Conservation (phyloP, 2,797 vertebrate genomes). For the Sorex maritimensis region DNA sequence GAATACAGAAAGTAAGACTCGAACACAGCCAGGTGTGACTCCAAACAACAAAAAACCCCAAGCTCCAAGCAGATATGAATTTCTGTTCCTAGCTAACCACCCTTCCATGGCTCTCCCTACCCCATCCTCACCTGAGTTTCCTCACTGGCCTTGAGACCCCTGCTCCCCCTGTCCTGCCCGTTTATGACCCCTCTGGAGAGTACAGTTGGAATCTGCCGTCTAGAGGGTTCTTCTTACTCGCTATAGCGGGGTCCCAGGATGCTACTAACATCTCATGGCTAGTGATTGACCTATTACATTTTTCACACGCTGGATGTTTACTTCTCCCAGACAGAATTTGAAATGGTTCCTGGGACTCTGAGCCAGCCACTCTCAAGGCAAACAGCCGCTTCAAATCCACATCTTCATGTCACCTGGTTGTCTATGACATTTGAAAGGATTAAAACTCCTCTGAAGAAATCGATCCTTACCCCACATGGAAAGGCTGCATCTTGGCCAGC, state of each 20-base stretch:
- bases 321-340: constrained; percentile 8
- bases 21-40: too few relatives aligned
- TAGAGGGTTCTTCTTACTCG: not conserved
- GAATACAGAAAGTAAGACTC: too few relatives aligned
- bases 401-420: constrained; percentile 10
- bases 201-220: not conserved
- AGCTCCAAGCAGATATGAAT: too few relatives aligned
- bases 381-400: not conserved
- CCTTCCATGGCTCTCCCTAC: not conserved
- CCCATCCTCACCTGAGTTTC: not conserved
- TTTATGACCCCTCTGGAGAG: not conserved
- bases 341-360: constrained; percentile 30
- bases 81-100: too few relatives aligned
- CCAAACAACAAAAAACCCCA: too few relatives aligned
- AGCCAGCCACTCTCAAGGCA: not conserved
- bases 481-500: constrained; percentile 14
- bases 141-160: not conserved
- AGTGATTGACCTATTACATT: constrained; percentile 4
- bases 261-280: constrained; percentile 1
- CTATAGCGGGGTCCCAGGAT: not conserved
- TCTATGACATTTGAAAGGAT: constrained; percentile 15
- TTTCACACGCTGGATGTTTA: constrained; percentile 13
- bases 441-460: not conserved
- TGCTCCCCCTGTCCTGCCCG: not conserved
- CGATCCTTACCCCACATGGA: constrained; percentile 26